Percentiles rank a stretch among this genome's conserved stretches.
Conservation (phyloP, 2,888 invertebrate species). For the Tortrix viridana region DNA sequence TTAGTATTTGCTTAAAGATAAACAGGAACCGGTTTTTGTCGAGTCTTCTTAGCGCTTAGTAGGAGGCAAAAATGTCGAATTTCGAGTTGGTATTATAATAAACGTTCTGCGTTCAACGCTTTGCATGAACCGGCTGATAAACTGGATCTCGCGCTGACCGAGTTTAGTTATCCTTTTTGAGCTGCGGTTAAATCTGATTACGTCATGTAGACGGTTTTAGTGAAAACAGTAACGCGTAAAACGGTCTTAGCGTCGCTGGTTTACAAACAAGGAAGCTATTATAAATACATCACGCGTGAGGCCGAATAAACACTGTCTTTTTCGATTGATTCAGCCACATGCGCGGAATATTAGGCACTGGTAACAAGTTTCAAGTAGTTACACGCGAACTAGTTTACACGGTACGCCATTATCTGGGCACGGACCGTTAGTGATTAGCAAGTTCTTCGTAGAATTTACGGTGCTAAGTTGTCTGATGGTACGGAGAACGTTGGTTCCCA, state of each 20-base stretch:
- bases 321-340: conserved; percentile 2
- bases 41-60: conserved; percentile 23
- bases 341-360: conserved; percentile 3
- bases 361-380: conserved; percentile 14
- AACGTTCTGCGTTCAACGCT: conserved; percentile 3
- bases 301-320: conserved; percentile 1
- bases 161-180: conserved; percentile 31
- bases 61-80: conserved; percentile 30
- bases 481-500: conserved; percentile 18
- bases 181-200: conserved; percentile 15
- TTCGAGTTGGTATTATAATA: conserved; percentile 23
- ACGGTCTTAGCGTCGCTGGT: background rate
- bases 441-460: conserved; percentile 49
- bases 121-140: conserved; percentile 23
- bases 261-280: background rate
- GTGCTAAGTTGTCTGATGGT: conserved; percentile 37
- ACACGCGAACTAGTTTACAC: conserved; percentile 22
- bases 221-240: background rate
- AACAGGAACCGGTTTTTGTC: conserved; percentile 25
- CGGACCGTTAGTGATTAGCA: conserved; percentile 36
- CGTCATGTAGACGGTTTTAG: background rate
- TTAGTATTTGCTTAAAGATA: conserved; percentile 6
- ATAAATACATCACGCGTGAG: background rate
- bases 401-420: conserved; percentile 27
- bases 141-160: conserved; percentile 20